These are phyloP conservation scores for Heterotis niloticus DNA, from an alignment of 2,113 vertebrate genomes.

Conservation along the genomic window DNA sequence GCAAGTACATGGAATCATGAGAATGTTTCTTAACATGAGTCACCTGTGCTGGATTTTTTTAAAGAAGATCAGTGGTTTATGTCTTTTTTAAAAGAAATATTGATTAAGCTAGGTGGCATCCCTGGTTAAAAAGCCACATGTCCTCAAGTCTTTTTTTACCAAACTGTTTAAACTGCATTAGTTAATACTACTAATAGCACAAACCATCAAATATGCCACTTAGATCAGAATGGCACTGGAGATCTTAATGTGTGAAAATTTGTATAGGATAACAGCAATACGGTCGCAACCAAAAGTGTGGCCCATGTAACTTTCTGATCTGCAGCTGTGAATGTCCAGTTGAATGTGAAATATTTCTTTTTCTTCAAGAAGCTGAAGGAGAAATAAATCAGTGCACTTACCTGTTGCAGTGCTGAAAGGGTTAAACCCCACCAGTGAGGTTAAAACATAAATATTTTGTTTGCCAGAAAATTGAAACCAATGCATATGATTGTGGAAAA, in stretches of 20 bases:
- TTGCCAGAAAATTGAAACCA: neutral
- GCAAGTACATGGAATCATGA: conserved; percentile 32
- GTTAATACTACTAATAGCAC: neutral
- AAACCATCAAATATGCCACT: neutral
- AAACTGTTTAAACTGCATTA: conserved; percentile 26
- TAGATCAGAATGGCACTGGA: neutral
- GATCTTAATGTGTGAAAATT: neutral
- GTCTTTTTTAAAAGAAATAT: conserved; percentile 57
- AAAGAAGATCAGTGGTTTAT: conserved; percentile 42
- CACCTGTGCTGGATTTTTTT: neutral
- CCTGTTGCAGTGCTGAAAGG: conserved; percentile 35
- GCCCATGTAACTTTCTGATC: conserved; percentile 47
- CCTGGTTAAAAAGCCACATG: conserved; percentile 40
- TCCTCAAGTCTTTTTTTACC: conserved; percentile 44
- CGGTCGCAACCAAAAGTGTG: conserved; percentile 16
- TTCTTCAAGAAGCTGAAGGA: conserved; percentile 57
- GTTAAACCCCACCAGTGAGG: conserved; percentile 34
- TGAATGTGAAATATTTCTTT: conserved; percentile 60
- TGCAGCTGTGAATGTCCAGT: conserved; percentile 62
- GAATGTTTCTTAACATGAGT: conserved; percentile 25
- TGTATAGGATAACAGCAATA: neutral
- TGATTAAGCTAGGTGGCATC: conserved; percentile 44
- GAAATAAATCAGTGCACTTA: conserved; percentile 35
- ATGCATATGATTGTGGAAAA: neutral
- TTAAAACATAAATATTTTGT: neutral